Conservation (phyloP, 30 jellyfish, hydroid and myxozoan genomes). For the Chrysaora quinquecirrha region DNA sequence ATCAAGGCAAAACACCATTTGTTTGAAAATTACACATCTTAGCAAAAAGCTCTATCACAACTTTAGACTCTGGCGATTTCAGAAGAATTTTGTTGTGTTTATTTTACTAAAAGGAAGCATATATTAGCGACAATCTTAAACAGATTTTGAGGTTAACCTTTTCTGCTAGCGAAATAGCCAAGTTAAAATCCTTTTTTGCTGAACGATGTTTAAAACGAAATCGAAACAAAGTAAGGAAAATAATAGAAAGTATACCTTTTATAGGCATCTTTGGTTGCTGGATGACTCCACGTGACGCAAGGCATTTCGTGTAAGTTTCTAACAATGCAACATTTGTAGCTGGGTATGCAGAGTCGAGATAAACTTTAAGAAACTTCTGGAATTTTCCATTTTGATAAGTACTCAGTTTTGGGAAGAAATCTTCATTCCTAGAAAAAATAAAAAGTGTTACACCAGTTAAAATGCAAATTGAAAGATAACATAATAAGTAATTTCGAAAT, state of each 20-base stretch:
- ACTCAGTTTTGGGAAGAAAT: conserved; percentile 68
- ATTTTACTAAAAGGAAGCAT: too few relatives aligned
- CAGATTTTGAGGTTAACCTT: too few relatives aligned
- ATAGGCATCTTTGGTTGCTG: neutral
- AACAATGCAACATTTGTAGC: neutral
- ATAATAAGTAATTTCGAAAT: neutral
- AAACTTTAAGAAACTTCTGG: conserved; percentile 1
- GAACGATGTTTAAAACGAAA: neutral
- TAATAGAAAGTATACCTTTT: neutral
- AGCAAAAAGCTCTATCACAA: too few relatives aligned
- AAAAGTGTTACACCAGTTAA: neutral
- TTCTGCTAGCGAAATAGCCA: too few relatives aligned
- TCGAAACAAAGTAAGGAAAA: too few relatives aligned
- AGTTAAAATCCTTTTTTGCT: too few relatives aligned
- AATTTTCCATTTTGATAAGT: conserved; percentile 57
- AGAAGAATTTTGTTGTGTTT: too few relatives aligned
- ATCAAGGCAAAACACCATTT: too few relatives aligned
- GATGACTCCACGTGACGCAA: neutral
- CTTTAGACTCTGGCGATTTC: too few relatives aligned
- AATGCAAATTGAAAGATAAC: too few relatives aligned
- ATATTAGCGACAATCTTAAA: too few relatives aligned
- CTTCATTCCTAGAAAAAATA: conserved; percentile 46
- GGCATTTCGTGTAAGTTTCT: neutral
- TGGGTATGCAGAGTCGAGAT: neutral
- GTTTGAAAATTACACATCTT: too few relatives aligned